Percentiles rank a stretch among this genome's conserved stretches.
These are phyloP conservation scores for Emydoidea blandingii DNA, from an alignment of 2,797 vertebrate genomes.

Conservation along the genomic window DNA sequence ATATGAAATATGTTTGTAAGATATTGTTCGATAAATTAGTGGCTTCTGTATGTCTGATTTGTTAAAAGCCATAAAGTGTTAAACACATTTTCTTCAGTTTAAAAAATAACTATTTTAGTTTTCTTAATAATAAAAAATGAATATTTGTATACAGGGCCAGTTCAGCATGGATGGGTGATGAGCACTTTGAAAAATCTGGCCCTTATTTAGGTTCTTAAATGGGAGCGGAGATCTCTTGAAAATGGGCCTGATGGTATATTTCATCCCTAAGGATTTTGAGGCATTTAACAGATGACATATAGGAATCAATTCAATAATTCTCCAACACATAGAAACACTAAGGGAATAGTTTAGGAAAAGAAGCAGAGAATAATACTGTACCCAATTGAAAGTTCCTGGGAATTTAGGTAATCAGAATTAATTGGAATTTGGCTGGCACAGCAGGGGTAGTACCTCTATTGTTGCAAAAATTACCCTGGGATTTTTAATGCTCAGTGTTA, in stretches of 20 bases:
- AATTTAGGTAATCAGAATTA: slow-evolving; percentile 5
- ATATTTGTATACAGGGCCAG: background rate
- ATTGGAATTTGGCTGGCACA: background rate
- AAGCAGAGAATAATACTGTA: background rate
- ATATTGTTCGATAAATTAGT: background rate
- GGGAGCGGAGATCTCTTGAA: background rate
- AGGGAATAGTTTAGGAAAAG: background rate
- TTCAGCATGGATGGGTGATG: background rate
- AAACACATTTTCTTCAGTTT: background rate
- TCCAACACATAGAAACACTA: background rate
- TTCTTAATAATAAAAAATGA: background rate
- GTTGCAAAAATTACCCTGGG: background rate
- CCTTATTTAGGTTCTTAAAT: background rate
- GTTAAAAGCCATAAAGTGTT: background rate
- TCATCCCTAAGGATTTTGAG: background rate
- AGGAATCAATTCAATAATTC: background rate
- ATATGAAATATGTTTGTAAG: background rate
- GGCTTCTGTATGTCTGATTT: background rate
- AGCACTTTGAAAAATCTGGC: background rate
- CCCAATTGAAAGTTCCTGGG: background rate
- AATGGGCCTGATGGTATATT: fast-evolving
- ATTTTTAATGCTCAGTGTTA: background rate
- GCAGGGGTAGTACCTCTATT: background rate
- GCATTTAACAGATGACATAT: background rate
- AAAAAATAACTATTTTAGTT: background rate